These are phyloP conservation scores for Microplitis demolitor DNA, from an alignment of 1,140 invertebrate genomes.

Conservation along the genomic window DNA sequence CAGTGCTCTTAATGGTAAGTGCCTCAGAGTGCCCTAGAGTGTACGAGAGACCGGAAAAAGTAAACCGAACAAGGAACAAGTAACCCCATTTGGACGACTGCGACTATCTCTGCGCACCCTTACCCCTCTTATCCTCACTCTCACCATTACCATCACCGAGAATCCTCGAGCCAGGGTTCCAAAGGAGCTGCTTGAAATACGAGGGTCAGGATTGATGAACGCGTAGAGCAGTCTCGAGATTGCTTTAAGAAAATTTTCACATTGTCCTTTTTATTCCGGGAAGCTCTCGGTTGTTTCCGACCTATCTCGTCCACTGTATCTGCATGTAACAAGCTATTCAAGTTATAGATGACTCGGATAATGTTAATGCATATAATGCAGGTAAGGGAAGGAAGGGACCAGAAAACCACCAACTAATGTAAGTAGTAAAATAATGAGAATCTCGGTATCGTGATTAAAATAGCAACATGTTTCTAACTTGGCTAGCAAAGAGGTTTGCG, in stretches of 20 bases:
- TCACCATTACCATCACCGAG: not conserved
- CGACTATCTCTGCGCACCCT: slow-evolving; percentile 22
- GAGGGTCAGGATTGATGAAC: not conserved
- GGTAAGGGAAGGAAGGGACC: not conserved
- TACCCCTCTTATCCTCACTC: not conserved
- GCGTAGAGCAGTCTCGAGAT: no score
- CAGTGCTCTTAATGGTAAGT: slow-evolving; percentile 51
- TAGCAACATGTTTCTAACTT: slow-evolving; percentile 9
- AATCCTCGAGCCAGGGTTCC: no score
- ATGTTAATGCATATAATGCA: not conserved
- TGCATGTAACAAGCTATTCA: not conserved
- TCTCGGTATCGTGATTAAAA: slow-evolving; percentile 12
- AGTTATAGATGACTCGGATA: not conserved
- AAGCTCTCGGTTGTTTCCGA: no score
- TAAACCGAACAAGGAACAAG: slow-evolving; percentile 8
- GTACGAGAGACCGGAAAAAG: slow-evolving; percentile 17
- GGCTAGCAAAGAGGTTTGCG: not conserved
- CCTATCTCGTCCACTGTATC: not conserved
- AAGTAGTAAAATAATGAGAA: slow-evolving; percentile 12
- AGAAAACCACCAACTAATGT: not conserved
- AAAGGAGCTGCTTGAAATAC: no score
- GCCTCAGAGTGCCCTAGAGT: slow-evolving; percentile 32
- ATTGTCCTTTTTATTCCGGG: not conserved
- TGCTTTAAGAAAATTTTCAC: not conserved
- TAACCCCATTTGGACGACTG: slow-evolving; percentile 26